Evolutionary conservation across 2,797 vertebrate species (phyloP).

Genomic region (Tragelaphus eurycerus): DNA sequence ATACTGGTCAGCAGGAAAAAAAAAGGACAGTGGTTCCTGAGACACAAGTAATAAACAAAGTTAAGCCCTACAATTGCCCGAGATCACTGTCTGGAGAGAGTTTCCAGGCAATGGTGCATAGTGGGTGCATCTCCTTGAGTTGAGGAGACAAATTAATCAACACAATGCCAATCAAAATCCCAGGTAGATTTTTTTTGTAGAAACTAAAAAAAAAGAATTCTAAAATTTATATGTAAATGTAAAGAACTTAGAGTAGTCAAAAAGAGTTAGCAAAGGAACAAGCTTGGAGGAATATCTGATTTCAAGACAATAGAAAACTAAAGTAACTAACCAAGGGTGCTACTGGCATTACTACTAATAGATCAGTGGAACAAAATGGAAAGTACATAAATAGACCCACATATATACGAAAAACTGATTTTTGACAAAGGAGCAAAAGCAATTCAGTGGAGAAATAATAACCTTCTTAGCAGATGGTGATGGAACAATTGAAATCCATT

Average conservation of each 20-base stretch:
- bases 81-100: not conserved
- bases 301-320: not conserved
- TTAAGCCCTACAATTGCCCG: not conserved
- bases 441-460: not conserved
- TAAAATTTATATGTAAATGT: not conserved
- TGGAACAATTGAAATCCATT: not conserved
- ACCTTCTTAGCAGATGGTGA: not conserved
- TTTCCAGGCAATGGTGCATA: not conserved
- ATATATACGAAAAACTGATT: not conserved
- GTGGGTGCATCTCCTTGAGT: not conserved
- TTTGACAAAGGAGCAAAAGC: not conserved
- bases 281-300: not conserved
- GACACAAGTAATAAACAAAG: not conserved
- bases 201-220: not conserved
- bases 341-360: not conserved
- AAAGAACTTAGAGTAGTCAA: not conserved
- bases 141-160: not conserved
- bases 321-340: not conserved
- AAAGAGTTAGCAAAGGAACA: not conserved
- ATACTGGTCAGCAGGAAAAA: not conserved
- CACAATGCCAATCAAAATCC: not conserved
- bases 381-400: not conserved
- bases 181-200: not conserved
- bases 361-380: not conserved
- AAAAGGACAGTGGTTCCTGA: not conserved